These are phyloP conservation scores for Tauraco hartlaubi DNA, from an alignment of 2,797 vertebrate genomes.

Conservation along the genomic window DNA sequence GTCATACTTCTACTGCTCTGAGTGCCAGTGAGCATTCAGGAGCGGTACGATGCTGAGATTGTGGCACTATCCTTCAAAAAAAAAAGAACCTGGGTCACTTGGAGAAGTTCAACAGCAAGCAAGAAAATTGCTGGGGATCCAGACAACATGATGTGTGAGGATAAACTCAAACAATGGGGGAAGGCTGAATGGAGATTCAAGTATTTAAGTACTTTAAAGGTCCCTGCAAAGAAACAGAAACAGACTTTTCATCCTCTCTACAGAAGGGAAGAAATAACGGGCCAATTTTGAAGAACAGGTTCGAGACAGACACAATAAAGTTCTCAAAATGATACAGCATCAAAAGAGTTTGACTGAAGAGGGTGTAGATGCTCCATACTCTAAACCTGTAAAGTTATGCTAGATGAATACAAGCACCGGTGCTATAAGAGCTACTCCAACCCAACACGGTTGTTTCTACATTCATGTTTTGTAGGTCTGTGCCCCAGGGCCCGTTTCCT, in stretches of 20 bases:
- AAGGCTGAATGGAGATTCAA: background rate
- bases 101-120: background rate
- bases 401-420: background rate
- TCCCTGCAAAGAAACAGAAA: background rate
- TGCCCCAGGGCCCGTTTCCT: background rate
- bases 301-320: background rate
- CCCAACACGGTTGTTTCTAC: background rate
- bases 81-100: background rate
- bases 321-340: background rate
- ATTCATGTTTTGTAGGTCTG: background rate
- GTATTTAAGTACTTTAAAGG: background rate
- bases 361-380: background rate
- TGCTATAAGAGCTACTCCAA: background rate
- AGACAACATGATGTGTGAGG: background rate
- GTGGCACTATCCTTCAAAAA: background rate
- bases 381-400: background rate
- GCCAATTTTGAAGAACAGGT: background rate
- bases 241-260: background rate
- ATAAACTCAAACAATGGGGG: background rate
- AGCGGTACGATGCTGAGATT: background rate
- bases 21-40: background rate
- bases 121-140: background rate
- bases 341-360: constrained; percentile 35
- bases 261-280: background rate
- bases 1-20: background rate